Percentiles rank a stretch among this genome's conserved stretches.
Conservation (phyloP, 2,888 invertebrate genomes). For the Platypus cylindrus region DNA sequence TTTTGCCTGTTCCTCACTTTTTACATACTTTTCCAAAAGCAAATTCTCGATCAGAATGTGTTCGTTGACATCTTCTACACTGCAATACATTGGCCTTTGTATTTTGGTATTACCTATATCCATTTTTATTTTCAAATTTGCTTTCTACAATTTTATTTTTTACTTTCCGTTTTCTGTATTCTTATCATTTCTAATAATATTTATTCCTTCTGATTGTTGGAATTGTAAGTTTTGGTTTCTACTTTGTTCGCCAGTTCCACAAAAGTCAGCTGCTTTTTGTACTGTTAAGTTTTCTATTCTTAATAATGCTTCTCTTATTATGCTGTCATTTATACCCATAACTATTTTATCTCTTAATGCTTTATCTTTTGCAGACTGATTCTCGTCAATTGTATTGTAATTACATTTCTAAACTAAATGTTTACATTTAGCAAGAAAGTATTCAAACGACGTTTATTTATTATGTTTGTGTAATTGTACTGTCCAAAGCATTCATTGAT, state of each 20-base stretch:
- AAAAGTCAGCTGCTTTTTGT: constrained; percentile 16
- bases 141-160: not conserved
- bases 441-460: constrained; percentile 18
- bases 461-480: constrained; percentile 19
- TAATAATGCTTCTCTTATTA: constrained; percentile 16
- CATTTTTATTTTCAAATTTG: not conserved
- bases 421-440: constrained; percentile 16
- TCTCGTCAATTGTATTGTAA: constrained; percentile 10
- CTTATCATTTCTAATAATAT: not conserved
- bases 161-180: not conserved
- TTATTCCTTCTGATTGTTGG: constrained; percentile 2
- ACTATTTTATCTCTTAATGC: constrained; percentile 18
- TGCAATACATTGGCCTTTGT: constrained; percentile 3
- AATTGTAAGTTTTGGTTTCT: constrained; percentile 7
- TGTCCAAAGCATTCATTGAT: constrained; percentile 19
- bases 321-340: constrained; percentile 16
- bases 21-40: constrained; percentile 4
- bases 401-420: constrained; percentile 11
- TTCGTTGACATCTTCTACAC: constrained; percentile 4
- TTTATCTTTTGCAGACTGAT: constrained; percentile 13
- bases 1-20: constrained; percentile 3
- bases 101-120: not conserved
- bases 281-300: constrained; percentile 16
- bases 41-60: constrained; percentile 3
- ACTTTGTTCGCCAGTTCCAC: constrained; percentile 19